phyloP scores from a whole-genome alignment of 2,113 vertebrate species.

The Labeo catla region DNA sequence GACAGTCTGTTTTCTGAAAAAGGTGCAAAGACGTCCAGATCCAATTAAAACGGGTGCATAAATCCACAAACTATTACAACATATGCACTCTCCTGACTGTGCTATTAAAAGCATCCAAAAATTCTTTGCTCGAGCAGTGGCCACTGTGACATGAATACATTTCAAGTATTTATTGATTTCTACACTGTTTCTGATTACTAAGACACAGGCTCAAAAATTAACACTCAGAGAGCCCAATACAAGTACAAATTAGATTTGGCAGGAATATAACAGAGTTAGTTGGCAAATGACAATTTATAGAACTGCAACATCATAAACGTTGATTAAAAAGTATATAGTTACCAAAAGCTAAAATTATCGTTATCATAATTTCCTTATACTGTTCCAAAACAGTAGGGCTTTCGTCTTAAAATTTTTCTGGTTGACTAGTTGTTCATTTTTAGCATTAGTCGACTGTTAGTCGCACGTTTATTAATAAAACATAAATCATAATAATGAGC shows the following conservation, averaged over 20 bases:
- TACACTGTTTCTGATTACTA: slow-evolving; percentile 33
- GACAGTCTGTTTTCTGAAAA: slow-evolving; percentile 60
- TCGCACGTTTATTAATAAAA: too few species aligned
- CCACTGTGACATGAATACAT: slow-evolving; percentile 28
- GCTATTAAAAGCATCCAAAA: slow-evolving; percentile 30
- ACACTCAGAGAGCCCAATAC: not conserved
- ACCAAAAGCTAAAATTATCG: not conserved
- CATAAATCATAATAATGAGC: too few species aligned
- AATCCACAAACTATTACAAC: slow-evolving; percentile 10
- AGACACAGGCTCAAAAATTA: not conserved
- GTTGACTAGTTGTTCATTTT: too few species aligned
- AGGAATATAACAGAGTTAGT: not conserved
- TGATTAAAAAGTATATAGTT: not conserved
- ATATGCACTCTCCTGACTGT: not conserved
- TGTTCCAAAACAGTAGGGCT: too few species aligned
- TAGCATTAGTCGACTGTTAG: too few species aligned
- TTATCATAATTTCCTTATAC: not conserved
- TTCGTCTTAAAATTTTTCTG: too few species aligned
- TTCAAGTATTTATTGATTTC: slow-evolving; percentile 37
- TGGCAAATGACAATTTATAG: not conserved
- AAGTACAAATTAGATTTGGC: not conserved
- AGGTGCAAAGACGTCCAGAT: slow-evolving; percentile 33
- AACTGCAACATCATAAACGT: not conserved
- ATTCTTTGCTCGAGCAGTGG: slow-evolving; percentile 22
- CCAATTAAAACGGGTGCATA: slow-evolving; percentile 34